Conservation (phyloP, 2,797 vertebrate genomes). For the Hydrocynus forskahlii region DNA sequence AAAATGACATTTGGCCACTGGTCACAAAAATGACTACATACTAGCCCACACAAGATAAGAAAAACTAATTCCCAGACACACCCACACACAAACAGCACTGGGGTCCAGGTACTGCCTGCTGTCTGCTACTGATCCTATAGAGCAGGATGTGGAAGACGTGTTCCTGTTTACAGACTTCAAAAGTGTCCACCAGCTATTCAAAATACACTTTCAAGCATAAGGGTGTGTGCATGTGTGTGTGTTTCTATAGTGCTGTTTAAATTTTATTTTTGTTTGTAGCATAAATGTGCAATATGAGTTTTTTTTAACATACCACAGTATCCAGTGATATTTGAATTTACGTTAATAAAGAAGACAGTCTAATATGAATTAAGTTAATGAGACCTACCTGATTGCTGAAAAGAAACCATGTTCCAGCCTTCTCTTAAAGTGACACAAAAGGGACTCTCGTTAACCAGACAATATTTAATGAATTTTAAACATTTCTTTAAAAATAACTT, state of each 20-base stretch:
- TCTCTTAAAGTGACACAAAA: too few species aligned
- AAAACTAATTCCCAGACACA: background rate
- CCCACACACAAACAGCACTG: background rate
- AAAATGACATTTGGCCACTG: background rate
- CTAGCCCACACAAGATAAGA: background rate
- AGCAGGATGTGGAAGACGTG: background rate
- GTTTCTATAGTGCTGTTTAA: background rate
- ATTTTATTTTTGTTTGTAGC: too few species aligned
- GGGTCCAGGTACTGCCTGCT: background rate
- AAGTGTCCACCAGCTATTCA: conserved; percentile 13
- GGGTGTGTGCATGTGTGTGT: background rate
- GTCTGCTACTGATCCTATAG: conserved; percentile 1
- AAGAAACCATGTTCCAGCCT: too few species aligned
- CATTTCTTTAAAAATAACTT: too few species aligned
- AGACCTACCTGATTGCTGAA: too few species aligned
- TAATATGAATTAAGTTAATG: too few species aligned
- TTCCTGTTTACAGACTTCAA: conserved; percentile 34
- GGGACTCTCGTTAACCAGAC: too few species aligned
- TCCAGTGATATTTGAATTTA: too few species aligned
- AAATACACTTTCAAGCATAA: background rate
- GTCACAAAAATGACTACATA: background rate
- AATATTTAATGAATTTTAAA: too few species aligned
- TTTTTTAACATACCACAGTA: too few species aligned
- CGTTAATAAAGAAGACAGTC: too few species aligned
- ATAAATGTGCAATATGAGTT: too few species aligned